Percentiles rank a stretch among this genome's conserved stretches.
Conservation (phyloP, 2,888 invertebrate genomes). For the Drosophila falleni region DNA sequence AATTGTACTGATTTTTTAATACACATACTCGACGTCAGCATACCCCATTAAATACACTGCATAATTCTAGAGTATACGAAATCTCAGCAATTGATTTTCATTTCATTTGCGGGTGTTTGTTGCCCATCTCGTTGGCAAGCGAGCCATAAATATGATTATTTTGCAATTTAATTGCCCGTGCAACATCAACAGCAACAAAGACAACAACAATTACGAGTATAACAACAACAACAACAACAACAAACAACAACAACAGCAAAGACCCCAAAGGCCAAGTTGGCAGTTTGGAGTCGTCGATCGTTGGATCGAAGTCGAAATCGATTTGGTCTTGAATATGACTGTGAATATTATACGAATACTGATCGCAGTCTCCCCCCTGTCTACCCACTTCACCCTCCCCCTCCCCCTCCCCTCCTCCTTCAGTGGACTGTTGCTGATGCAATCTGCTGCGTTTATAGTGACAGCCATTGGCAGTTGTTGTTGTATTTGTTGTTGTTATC, state of each 20-base stretch:
- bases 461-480: conserved; percentile 51
- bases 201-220: conserved; percentile 8
- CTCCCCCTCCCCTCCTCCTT: background rate
- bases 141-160: conserved; percentile 74
- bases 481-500: conserved; percentile 60
- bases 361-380: conserved; percentile 15
- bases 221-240: conserved; percentile 21
- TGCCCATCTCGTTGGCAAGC: conserved; percentile 42
- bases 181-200: conserved; percentile 16
- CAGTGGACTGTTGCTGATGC: conserved; percentile 53
- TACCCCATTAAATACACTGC: background rate
- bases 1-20: background rate
- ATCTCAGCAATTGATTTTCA: conserved; percentile 64
- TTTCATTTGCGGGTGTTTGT: conserved; percentile 66
- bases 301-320: conserved; percentile 64
- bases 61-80: conserved; percentile 10
- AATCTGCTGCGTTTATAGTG: conserved; percentile 62
- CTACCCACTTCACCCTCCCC: background rate
- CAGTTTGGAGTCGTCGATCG: conserved; percentile 45
- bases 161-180: conserved; percentile 76
- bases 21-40: background rate
- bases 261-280: conserved; percentile 44
- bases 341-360: conserved; percentile 22
- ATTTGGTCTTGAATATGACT: conserved; percentile 75
- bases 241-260: conserved; percentile 15